Base-by-base conservation (phyloP, 2,113 vertebrate genomes). In the Protobothrops flavoviridis region DNA sequence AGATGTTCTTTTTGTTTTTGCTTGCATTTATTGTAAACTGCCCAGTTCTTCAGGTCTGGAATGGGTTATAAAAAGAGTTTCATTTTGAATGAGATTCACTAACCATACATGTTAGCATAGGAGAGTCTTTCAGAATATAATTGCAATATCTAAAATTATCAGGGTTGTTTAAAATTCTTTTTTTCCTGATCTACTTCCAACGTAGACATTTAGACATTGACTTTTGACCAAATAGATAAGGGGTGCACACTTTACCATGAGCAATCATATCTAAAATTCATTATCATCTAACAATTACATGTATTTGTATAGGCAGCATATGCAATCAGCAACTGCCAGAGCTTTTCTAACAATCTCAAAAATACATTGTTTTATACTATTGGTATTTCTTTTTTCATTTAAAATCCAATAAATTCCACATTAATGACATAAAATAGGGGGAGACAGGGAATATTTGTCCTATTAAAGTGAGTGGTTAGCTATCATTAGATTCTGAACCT, bases 321-420 rank as follows among this genome's bases (percentile, higher is more conserved):
- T n/a, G 52, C 85, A 43, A 29, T 95, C 21, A 91, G 4, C 0
- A 69, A 64, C 52, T 91, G 56, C 93, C 64, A 26, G 50, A 94
- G 95, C 85, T 95, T 91, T 97, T 91, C 87, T 39, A 95, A 69
- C n/a, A 90, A 93, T 81, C 26, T 96, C 91, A 96, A 96, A 91
- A 97, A 97, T 93, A 96, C 95, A 95, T 93, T 20, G 45, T 24
- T 96, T 48, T 95, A 96, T 98, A 98, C 97, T 97, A 97, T 94
- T 97, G 98, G 98, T 97, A 98, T 98, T 98, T 98, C 74, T 43
- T 96, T 98, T 97, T 96, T 98, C 98, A 98, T 95, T 97, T 94
- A 92, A 94, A 98, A 98, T 98, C 97, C 97, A 98, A 98, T 98
- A 98, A 98, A 97, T 97, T 97, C 94, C 93, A 96, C 93, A 97